These are phyloP conservation scores for Zaprionus vittiger DNA, from an alignment of 1,140 invertebrate genomes.

Conservation along the genomic window DNA sequence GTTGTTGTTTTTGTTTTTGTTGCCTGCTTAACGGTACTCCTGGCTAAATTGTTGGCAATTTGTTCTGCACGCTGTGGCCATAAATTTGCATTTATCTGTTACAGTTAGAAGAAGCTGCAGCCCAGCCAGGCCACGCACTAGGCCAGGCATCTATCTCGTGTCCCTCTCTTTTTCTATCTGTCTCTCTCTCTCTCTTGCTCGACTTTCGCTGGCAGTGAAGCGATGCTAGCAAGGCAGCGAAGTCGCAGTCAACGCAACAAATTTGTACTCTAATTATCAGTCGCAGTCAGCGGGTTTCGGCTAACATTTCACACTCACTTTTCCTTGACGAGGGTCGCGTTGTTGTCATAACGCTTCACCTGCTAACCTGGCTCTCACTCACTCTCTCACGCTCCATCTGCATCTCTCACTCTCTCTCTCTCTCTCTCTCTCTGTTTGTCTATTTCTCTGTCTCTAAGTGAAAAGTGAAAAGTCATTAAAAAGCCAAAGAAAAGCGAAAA, in stretches of 20 bases:
- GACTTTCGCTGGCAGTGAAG: conserved; percentile 74
- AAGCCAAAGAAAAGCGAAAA: conserved; percentile 76
- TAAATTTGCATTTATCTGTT: conserved; percentile 77
- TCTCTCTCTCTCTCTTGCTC: not conserved
- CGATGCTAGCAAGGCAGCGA: conserved; percentile 24
- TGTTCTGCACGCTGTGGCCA: conserved; percentile 57
- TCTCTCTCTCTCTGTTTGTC: not conserved
- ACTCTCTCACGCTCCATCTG: not conserved
- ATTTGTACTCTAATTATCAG: conserved; percentile 78
- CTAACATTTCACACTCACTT: conserved; percentile 70
- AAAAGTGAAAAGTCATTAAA: conserved; percentile 78
- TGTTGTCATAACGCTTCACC: conserved; percentile 50
- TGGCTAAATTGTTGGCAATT: conserved; percentile 75
- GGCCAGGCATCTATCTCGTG: not conserved
- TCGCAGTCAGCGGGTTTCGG: conserved; percentile 43
- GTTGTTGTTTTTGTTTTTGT: conserved; percentile 1
- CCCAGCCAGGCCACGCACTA: not conserved
- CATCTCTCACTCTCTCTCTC: not conserved
- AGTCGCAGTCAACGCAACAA: conserved; percentile 43
- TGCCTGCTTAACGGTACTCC: conserved; percentile 65
- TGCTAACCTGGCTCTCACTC: conserved; percentile 23
- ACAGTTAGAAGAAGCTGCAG: conserved; percentile 61
- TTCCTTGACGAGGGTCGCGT: conserved; percentile 49
- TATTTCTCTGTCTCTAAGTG: conserved; percentile 40
- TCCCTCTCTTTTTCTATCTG: no score